Percentiles rank a stretch among this genome's conserved stretches.
Evolutionary conservation across 2,888 invertebrate species (phyloP).

Genomic region (Apamea sordens): DNA sequence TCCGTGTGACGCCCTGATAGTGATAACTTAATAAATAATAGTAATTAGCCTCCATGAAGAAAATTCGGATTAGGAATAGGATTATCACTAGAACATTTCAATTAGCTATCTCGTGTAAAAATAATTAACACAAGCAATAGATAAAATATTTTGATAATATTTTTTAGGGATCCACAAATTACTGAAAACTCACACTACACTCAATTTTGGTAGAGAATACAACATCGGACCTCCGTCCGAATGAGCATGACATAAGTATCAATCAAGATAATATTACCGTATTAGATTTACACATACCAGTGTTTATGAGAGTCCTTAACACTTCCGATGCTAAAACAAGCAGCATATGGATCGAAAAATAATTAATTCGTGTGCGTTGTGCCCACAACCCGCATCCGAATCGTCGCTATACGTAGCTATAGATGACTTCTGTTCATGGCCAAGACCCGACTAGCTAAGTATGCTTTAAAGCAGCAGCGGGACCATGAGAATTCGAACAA

Average conservation of each 20-base stretch:
- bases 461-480: too few relatives aligned
- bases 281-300: too few relatives aligned
- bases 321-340: too few relatives aligned
- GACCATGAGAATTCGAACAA: background rate
- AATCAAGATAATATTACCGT: background rate
- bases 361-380: too few relatives aligned
- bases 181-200: background rate
- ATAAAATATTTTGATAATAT: constrained; percentile 23
- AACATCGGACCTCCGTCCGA: background rate
- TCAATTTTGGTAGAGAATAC: background rate
- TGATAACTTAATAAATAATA: background rate
- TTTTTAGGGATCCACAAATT: constrained; percentile 17
- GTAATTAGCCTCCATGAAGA: constrained; percentile 17
- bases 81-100: constrained; percentile 31
- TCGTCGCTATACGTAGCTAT: too few relatives aligned
- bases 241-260: background rate
- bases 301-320: too few relatives aligned
- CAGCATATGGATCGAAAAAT: too few relatives aligned
- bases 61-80: constrained; percentile 48
- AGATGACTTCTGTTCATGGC: too few relatives aligned
- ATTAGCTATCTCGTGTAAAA: constrained; percentile 22
- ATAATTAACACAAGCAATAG: constrained; percentile 24
- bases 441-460: too few relatives aligned
- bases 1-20: constrained; percentile 18
- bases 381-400: too few relatives aligned